Evolutionary conservation across 2,888 invertebrate genomes (phyloP), one percentile per base, ranked within the genome.

Genomic region (Calameuta filiformis): DNA sequence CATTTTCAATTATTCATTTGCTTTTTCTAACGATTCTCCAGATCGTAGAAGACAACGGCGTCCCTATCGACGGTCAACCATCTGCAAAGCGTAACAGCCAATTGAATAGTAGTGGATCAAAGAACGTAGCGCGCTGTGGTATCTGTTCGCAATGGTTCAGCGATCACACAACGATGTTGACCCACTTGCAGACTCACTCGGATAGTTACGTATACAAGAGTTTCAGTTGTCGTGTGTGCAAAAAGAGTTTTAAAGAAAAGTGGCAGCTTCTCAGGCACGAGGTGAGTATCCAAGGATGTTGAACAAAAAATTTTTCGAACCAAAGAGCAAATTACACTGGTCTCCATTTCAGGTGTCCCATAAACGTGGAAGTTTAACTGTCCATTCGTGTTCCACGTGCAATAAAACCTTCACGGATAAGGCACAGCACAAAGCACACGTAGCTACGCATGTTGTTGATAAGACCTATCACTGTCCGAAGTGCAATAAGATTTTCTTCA

Each of bases 401-500:
- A 87, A 85, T 35, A 88, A 89, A 82, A 80, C 81, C 12, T 87
- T 89, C 68, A 40, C 80, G 68, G 88, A 89, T 15, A 88, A 88
- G 76, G 82, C 75, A 30, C 76, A 83, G 35, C 84, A 84, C 12
- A 86, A 87, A 77, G 68, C 80, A n/a, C 89, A 90, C 79, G 86
- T 87, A 74, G 86, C 87, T 68, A 85, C 84, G 73, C 89, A 90
- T 76, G 81, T 81, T 1, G 83, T 88, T 6, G 85, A 87, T 73
- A 89, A 86, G 81, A 88, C 89, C 73, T 90, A 88, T 83, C 90
- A 88, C 77, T 90, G 90, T 79, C 83, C 87, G 31, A 88, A 88
- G 69, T 90, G 90, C 80, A 89, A 90, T 79, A 90, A 90, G 73
- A 87, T 90, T 78, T 90, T 90, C 80, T 90, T 90, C 82, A 90